A percentile compares a stretch with the other conserved stretches of the same genome.
Evolutionary conservation across 2,113 vertebrate genomes (phyloP).

Genomic region (Eleginops maclovinus): DNA sequence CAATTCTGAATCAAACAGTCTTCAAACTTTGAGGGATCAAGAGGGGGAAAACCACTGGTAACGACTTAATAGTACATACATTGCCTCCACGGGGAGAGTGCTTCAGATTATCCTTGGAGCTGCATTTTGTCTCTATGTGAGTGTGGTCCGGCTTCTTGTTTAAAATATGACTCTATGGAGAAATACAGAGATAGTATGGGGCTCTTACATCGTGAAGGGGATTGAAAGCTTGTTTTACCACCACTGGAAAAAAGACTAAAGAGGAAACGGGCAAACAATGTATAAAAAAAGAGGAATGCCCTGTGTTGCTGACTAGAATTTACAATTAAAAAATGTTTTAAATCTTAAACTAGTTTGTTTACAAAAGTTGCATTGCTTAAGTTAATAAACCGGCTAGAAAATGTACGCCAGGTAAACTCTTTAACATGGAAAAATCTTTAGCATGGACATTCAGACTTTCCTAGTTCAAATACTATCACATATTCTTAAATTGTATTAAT

Average conservation of each 20-base stretch:
- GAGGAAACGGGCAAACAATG: slow-evolving; percentile 1
- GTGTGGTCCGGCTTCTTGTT: slow-evolving; percentile 95
- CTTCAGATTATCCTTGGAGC: slow-evolving; percentile 96
- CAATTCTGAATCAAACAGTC: slow-evolving; percentile 7
- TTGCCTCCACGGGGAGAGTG: slow-evolving; percentile 89
- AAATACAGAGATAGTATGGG: slow-evolving; percentile 74
- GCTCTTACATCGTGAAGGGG: slow-evolving; percentile 34
- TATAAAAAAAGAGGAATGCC: background rate
- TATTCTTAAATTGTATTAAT: background rate
- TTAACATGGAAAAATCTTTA: slow-evolving; percentile 10
- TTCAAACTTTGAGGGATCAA: background rate
- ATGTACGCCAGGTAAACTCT: background rate
- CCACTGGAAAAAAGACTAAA: background rate
- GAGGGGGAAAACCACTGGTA: slow-evolving; percentile 8
- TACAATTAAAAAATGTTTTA: background rate
- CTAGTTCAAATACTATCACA: background rate
- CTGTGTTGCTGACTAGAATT: background rate
- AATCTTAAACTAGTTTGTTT: background rate
- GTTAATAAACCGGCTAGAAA: background rate
- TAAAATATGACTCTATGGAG: slow-evolving; percentile 95
- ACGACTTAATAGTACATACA: slow-evolving; percentile 86
- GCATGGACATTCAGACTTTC: background rate
- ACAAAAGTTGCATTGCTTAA: background rate
- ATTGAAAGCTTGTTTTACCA: background rate
- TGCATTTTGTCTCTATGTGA: slow-evolving; percentile 89